Evolutionary conservation across 2,888 invertebrate species (phyloP).

Genomic region (Sycophila texana): DNA sequence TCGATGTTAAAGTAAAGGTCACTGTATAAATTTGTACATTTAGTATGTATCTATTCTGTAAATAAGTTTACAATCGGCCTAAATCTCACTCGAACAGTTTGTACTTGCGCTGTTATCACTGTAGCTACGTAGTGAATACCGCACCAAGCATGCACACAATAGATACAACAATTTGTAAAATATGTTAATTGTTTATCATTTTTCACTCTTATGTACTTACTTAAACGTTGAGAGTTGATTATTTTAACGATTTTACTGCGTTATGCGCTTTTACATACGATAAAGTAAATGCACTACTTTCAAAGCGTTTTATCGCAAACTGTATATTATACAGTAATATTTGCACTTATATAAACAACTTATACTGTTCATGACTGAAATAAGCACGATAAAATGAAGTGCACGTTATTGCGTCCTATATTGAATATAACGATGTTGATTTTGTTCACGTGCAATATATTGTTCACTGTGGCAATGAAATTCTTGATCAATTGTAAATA

Average conservation of each 20-base stretch:
- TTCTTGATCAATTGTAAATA: too few relatives aligned
- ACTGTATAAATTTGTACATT: not conserved
- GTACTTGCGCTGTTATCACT: not conserved
- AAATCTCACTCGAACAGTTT: not conserved
- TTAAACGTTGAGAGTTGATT: too few relatives aligned
- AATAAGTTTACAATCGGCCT: not conserved
- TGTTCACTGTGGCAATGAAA: too few relatives aligned
- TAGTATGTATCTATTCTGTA: conserved; percentile 15
- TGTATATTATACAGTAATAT: not conserved
- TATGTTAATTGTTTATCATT: not conserved
- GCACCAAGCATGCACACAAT: conserved; percentile 2
- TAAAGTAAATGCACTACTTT: not conserved
- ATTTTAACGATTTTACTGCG: too few relatives aligned
- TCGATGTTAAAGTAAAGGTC: not conserved
- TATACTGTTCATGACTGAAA: not conserved
- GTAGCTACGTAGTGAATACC: not conserved
- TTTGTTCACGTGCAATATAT: too few relatives aligned
- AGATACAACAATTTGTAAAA: conserved; percentile 4
- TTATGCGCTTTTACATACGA: not conserved
- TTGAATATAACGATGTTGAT: too few relatives aligned
- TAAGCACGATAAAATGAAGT: not conserved
- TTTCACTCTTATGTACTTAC: not conserved
- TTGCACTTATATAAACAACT: not conserved
- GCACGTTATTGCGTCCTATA: too few relatives aligned
- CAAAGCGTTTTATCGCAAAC: not conserved